Evolutionary conservation across 2,113 vertebrate species (phyloP).

Genomic region (Embiotoca jacksoni): DNA sequence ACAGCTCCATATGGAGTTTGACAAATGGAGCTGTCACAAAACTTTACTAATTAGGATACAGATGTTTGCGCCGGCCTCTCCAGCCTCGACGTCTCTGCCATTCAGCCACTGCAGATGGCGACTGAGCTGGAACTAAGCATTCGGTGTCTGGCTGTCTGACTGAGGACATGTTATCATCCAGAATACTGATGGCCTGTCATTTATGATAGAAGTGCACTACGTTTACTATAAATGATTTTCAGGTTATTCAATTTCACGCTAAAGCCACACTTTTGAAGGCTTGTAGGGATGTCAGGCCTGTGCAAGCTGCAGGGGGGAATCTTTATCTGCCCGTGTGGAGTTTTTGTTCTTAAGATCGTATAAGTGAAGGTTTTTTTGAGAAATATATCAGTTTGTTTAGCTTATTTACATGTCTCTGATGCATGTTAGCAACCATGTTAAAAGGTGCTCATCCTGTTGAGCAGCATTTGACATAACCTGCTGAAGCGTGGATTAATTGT

Average conservation of each 20-base stretch:
- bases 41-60: slow-evolving; percentile 51
- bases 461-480: slow-evolving; percentile 33
- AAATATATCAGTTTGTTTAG: no score
- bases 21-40: slow-evolving; percentile 57
- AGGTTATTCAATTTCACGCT: slow-evolving; percentile 65
- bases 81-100: slow-evolving; percentile 16
- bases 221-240: slow-evolving; percentile 46
- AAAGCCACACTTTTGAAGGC: slow-evolving; percentile 40
- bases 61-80: slow-evolving; percentile 49
- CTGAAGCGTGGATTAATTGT: slow-evolving; percentile 39
- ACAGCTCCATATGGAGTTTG: slow-evolving; percentile 35
- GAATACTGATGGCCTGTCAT: slow-evolving; percentile 56
- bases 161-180: slow-evolving; percentile 23
- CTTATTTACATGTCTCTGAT: background rate
- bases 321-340: slow-evolving; percentile 20
- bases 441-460: background rate
- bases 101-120: slow-evolving; percentile 14
- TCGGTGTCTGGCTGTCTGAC: slow-evolving; percentile 50
- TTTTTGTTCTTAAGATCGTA: slow-evolving; percentile 17
- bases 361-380: background rate
- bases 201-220: slow-evolving; percentile 13
- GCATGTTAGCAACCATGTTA: slow-evolving; percentile 18
- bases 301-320: slow-evolving; percentile 2
- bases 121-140: slow-evolving; percentile 50
- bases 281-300: slow-evolving; percentile 28